These are phyloP conservation scores for Pachymerium ferrugineum DNA, from an alignment of 2,888 invertebrate genomes.

Conservation along the genomic window DNA sequence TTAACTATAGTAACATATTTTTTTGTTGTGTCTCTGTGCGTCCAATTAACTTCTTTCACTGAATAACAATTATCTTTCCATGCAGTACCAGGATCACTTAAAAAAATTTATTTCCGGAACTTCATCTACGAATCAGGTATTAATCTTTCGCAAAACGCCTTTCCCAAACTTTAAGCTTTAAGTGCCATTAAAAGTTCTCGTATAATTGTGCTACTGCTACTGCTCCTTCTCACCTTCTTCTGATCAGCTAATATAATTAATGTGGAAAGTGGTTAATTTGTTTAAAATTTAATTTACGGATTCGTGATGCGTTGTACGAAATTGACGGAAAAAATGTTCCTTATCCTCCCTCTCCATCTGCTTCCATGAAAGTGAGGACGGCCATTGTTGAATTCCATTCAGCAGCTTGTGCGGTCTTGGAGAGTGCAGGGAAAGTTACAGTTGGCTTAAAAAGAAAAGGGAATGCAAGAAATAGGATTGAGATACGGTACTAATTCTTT, in stretches of 20 bases:
- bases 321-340: slow-evolving; percentile 43
- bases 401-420: slow-evolving; percentile 53
- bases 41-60: background rate
- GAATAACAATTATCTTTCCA: slow-evolving; percentile 21
- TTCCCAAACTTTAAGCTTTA: background rate
- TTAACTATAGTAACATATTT: no score
- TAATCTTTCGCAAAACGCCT: background rate
- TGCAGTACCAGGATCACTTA: slow-evolving; percentile 28
- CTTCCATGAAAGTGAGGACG: slow-evolving; percentile 40
- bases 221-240: no score
- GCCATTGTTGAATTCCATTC: slow-evolving; percentile 55
- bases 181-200: no score
- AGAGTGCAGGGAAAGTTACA: slow-evolving; percentile 53
- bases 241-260: no score
- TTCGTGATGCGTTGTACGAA: slow-evolving; percentile 49
- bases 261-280: no score
- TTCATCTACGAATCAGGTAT: background rate
- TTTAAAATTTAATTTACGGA: no score
- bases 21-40: no score
- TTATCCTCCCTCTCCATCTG: slow-evolving; percentile 29
- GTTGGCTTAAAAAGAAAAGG: slow-evolving; percentile 50
- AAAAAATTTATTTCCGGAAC: slow-evolving; percentile 16
- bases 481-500: no score
- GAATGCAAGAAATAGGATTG: no score
- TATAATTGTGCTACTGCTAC: no score